Base-by-base conservation (phyloP, 2,113 vertebrate species). In the Emydocephalus ijimae region DNA sequence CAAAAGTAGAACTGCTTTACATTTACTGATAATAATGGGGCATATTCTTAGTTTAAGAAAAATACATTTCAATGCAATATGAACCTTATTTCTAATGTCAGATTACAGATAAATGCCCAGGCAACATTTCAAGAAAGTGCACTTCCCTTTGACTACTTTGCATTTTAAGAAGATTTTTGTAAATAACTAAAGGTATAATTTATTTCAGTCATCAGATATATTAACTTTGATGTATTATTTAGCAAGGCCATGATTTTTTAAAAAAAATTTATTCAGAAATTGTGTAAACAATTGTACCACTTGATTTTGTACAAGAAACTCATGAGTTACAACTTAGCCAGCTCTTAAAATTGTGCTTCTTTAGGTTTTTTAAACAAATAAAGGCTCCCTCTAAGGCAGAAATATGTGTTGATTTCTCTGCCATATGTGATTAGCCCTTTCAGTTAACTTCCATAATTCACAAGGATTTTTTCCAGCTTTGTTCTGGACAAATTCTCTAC, bases 201-300 rank as follows among this genome's bases (percentile, higher is more conserved):
- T 98, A 98, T 98, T 98, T 96, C 96, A 96, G 94, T 95, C 96
- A 94, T 97, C 96, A 95, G 96, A 97, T 96, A 96, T 95, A 94
- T 97, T 96, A 95, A 89, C 61, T 90, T 96, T 96, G 97, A 97
- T 97, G 95, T 94, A 97, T 95, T 96, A 96, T 96, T 97, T 97
- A 96, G 94, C 96, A 96, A 97, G 95, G 96, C 94, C 94, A 96
- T 94, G 96, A 96, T 74, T 85, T 90, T 96, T 95, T 87, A 95
- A 0, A 89, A 93, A 50, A 95, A 93, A 96, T 98, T 98, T 98
- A 98, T 97, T 98, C 98, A 98, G 97, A 98, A 98, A 98, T 94
- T 96, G 94, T 97, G 97, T 98, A 98, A 98, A 98, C 97, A 97
- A 97, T 96, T 97, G 97, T 98, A 98, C 97, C 97, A 98, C 96